Percentiles rank a stretch among this genome's conserved stretches.
These are phyloP conservation scores for Girardia tigrina DNA, from an alignment of 2,888 invertebrate genomes.

Conservation along the genomic window DNA sequence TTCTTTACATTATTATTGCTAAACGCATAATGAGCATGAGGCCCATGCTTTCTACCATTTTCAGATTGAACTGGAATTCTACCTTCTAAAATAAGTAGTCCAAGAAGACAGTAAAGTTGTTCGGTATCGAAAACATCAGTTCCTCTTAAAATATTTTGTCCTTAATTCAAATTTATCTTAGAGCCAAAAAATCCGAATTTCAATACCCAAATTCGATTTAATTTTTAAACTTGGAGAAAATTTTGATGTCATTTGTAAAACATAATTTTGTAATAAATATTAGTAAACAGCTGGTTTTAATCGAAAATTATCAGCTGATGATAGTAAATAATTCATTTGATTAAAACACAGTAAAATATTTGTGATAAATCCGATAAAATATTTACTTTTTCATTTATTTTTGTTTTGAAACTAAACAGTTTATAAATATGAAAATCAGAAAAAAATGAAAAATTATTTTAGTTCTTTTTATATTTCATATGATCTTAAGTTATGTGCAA, in stretches of 20 bases:
- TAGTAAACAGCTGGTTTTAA: constrained; percentile 20
- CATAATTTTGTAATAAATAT: background rate
- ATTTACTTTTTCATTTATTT: too few relatives aligned
- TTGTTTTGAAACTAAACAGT: too few relatives aligned
- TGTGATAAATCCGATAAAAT: too few relatives aligned
- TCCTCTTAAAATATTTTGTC: background rate
- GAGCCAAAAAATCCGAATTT: background rate
- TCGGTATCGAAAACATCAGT: background rate
- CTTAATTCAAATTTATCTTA: background rate
- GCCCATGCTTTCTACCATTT: background rate
- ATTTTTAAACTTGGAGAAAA: background rate
- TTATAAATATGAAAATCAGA: too few relatives aligned
- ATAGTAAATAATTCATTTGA: background rate
- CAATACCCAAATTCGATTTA: background rate
- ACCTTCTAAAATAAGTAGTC: background rate
- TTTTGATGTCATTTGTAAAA: background rate
- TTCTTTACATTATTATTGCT: constrained; percentile 15
- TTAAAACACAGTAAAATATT: too few relatives aligned
- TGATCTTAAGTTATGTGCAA: too few relatives aligned
- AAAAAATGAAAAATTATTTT: too few relatives aligned
- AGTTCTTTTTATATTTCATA: too few relatives aligned
- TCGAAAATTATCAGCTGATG: constrained; percentile 1
- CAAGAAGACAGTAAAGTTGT: constrained; percentile 2
- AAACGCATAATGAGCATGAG: constrained; percentile 14
- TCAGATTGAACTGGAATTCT: constrained; percentile 14